A percentile compares a stretch with the other conserved stretches of the same genome.
Evolutionary conservation across 1,140 invertebrate species (phyloP).

Genomic region (Anoplophora glabripennis): DNA sequence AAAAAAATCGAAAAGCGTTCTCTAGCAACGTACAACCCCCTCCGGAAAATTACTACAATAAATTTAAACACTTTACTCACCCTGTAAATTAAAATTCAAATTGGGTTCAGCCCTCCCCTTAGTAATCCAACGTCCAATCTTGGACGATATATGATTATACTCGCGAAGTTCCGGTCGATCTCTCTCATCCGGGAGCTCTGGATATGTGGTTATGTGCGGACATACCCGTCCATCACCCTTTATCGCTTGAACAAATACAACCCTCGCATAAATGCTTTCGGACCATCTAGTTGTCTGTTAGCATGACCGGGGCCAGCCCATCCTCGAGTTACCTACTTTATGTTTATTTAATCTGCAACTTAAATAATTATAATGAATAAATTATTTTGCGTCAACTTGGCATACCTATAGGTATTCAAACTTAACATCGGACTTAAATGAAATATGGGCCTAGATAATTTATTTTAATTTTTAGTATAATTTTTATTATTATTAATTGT

Average conservation of each 20-base stretch:
- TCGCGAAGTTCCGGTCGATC: slow-evolving; percentile 45
- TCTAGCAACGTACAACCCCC: slow-evolving; percentile 10
- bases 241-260: slow-evolving; percentile 50
- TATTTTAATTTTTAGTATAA: no score
- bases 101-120: slow-evolving; percentile 40
- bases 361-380: no score
- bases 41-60: slow-evolving; percentile 34
- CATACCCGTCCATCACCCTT: slow-evolving; percentile 50
- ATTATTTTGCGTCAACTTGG: no score
- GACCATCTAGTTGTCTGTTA: slow-evolving; percentile 38
- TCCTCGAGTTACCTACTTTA: no score
- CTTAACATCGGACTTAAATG: no score
- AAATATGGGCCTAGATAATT: no score
- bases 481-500: no score
- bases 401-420: no score
- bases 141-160: slow-evolving; percentile 47
- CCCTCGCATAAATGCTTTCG: slow-evolving; percentile 42
- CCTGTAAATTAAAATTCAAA: slow-evolving; percentile 51
- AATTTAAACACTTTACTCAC: slow-evolving; percentile 44
- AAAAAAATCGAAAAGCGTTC: slow-evolving; percentile 3
- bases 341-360: no score
- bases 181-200: slow-evolving; percentile 31
- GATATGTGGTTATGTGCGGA: slow-evolving; percentile 50
- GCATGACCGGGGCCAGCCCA: neutral
- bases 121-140: slow-evolving; percentile 45